Base-by-base conservation (phyloP, 2,113 vertebrate genomes). In the Phoenicopterus ruber region DNA sequence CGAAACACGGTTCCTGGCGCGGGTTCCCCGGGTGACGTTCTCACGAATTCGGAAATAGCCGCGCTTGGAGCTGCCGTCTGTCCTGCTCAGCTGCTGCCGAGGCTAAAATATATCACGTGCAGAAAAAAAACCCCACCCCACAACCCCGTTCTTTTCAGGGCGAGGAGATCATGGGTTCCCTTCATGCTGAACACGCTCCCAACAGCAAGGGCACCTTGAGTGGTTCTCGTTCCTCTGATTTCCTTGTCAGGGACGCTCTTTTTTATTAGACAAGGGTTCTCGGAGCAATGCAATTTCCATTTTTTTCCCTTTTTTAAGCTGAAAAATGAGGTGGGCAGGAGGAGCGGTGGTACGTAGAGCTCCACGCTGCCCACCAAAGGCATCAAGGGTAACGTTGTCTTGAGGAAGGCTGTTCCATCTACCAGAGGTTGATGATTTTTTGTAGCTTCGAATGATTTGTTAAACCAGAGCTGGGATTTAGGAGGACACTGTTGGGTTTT, bases 121-220 rank as follows among this genome's bases (percentile, higher is more conserved):
- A 12, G 49, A 28, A 42, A 42, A 42, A 42, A 42, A 42, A 42
- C 9, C 42, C 42, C 12, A 42, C n/a, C n/a, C n/a, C 42, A 42
- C 42, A 12, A 42, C 6, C 18, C 28, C 19, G 13, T 11, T 29
- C 22, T 47, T 61, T 28, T 26, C 46, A 5, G 13, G 2, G 8
- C 6, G 0, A 66, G 19, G 9, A 10, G 32, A 52, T 10, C 69
- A 24, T 6, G 11, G 28, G 18, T n/a, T 42, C 71, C 29, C 25
- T 40, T n/a, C 25, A 1, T 2, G 13, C 40, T 8, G 22, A 34
- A 44, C 11, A 5, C 0, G 4, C 19, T 17, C 0, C 7, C 32
- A 55, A 17, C 19, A 17, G 29, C 34, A 12, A 29, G 31, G 31
- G 71, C 0, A 2, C n/a, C 63, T 55, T 9, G 31, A n/a, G n/a